Evolutionary conservation across 30 jellyfish, hydroid and myxozoan genomes (phyloP).

Genomic region (Phacellophora camtschatica): DNA sequence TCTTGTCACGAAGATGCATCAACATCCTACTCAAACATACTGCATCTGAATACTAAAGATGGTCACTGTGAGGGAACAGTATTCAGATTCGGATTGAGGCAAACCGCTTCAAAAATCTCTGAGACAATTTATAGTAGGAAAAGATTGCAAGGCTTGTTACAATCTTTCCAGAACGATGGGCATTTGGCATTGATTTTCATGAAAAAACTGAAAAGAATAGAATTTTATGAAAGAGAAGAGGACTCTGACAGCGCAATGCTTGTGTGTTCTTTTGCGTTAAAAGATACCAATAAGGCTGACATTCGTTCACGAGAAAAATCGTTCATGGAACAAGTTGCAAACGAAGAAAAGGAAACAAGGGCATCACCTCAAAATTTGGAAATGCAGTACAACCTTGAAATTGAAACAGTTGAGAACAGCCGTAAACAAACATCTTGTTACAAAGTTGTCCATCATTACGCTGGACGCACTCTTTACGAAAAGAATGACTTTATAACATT

Average conservation of each 20-base stretch:
- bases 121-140: conserved; percentile 1
- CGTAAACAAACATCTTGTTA: no score
- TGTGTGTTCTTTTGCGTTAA: conserved; percentile 5
- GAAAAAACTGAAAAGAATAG: conserved; percentile 5
- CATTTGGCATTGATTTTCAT: conserved; percentile 36
- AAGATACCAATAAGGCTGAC: neutral
- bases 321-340: neutral
- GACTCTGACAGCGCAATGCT: conserved; percentile 5
- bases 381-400: no score
- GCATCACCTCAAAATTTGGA: no score
- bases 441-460: conserved; percentile 16
- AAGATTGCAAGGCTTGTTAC: neutral
- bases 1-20: neutral
- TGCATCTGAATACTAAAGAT: neutral
- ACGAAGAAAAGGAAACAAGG: neutral
- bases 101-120: conserved; percentile 27
- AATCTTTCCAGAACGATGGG: conserved; percentile 40
- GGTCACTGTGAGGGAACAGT: conserved; percentile 54
- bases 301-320: neutral
- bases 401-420: no score
- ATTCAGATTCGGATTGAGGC: conserved; percentile 32
- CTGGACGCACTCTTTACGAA: neutral
- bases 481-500: neutral
- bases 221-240: conserved; percentile 8
- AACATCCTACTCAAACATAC: neutral